Conservation (phyloP, 2,888 invertebrate species). For the Lapara coniferarum region DNA sequence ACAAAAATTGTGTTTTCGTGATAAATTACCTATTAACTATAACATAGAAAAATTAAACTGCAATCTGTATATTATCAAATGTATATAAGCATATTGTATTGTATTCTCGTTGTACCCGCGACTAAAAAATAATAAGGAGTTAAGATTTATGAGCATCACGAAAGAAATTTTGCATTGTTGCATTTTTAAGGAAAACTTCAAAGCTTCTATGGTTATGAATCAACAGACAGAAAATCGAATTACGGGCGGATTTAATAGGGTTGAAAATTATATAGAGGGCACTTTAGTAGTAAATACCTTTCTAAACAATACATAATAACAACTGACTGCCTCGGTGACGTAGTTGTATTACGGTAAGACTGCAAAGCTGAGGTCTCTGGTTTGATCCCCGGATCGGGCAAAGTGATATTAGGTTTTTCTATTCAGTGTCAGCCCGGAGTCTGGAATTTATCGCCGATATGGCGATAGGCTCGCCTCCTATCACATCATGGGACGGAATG, state of each 20-base stretch:
- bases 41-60: conserved; percentile 25
- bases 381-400: too few species aligned
- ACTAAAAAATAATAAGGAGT: not conserved
- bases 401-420: too few species aligned
- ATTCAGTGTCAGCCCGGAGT: too few species aligned
- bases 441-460: too few species aligned
- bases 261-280: not conserved
- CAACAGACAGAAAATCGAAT: not conserved
- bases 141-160: not conserved
- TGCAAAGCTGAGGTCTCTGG: too few species aligned
- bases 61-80: conserved; percentile 24
- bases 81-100: not conserved
- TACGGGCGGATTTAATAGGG: not conserved
- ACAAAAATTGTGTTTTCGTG: conserved; percentile 25
- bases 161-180: not conserved
- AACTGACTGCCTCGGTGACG: too few species aligned
- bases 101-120: not conserved
- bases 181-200: not conserved
- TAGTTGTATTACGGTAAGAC: too few species aligned
- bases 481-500: too few species aligned
- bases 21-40: conserved; percentile 26
- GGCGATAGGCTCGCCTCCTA: too few species aligned
- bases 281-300: too few species aligned
- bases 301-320: too few species aligned
- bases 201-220: too few species aligned